Conservation (phyloP, 1,140 invertebrate genomes). For the Formica exsecta region DNA sequence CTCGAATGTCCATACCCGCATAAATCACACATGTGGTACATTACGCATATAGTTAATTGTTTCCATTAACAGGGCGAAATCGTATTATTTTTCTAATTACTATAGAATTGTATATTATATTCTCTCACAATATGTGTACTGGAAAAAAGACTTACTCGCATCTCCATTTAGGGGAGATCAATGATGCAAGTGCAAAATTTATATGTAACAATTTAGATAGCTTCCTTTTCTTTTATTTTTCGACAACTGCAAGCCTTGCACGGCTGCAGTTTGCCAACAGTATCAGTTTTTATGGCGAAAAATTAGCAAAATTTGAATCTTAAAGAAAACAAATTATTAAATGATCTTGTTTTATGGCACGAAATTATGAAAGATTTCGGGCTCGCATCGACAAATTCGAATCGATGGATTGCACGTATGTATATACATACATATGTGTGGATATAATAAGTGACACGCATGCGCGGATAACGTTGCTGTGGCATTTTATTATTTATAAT, state of each 20-base stretch:
- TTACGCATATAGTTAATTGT: conserved; percentile 80
- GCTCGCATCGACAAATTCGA: conserved; percentile 22
- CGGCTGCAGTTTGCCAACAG: neutral
- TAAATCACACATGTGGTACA: conserved; percentile 71
- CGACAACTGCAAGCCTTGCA: neutral
- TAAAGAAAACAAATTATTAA: neutral
- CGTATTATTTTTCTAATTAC: conserved; percentile 86
- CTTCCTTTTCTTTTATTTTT: conserved; percentile 30
- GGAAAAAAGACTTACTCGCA: conserved; percentile 44
- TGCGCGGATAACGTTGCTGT: conserved; percentile 63
- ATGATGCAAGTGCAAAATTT: conserved; percentile 63
- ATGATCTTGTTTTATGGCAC: conserved; percentile 12
- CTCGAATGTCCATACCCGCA: conserved; percentile 79
- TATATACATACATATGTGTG: conserved; percentile 39
- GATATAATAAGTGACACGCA: conserved; percentile 47
- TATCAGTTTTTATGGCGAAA: neutral
- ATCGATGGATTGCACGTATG: conserved; percentile 19
- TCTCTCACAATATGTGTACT: conserved; percentile 48
- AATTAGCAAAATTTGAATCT: neutral
- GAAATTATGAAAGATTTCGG: neutral
- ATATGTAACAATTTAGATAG: conserved; percentile 72
- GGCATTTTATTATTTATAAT: conserved; percentile 83
- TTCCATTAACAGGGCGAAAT: conserved; percentile 80
- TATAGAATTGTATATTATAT: conserved; percentile 73
- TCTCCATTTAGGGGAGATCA: conserved; percentile 57